Percentiles rank a stretch among this genome's conserved stretches.
phyloP scores from a whole-genome alignment of 2,888 invertebrate species.

The Stegophylla sp. region DNA sequence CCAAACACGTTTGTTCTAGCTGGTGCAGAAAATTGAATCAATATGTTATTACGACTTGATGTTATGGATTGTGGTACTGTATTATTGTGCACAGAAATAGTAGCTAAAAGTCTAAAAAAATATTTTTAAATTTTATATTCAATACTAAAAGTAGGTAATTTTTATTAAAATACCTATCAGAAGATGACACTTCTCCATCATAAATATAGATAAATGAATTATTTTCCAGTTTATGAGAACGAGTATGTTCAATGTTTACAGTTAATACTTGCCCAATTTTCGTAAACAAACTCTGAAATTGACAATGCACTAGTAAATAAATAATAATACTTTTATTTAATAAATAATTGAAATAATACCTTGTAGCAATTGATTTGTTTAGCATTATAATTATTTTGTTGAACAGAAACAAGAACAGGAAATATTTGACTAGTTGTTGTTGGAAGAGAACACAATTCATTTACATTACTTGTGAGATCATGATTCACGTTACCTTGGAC shows the following conservation, averaged over 20 bases:
- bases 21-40: slow-evolving; percentile 79
- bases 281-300: slow-evolving; percentile 74
- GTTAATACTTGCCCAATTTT: slow-evolving; percentile 82
- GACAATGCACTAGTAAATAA: background rate
- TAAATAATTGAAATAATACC: slow-evolving; percentile 63
- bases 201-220: slow-evolving; percentile 78
- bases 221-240: slow-evolving; percentile 77
- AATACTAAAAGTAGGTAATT: background rate
- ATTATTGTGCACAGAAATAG: slow-evolving; percentile 79
- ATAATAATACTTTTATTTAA: slow-evolving; percentile 23
- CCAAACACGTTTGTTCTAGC: slow-evolving; percentile 77
- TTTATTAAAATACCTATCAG: slow-evolving; percentile 59
- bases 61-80: slow-evolving; percentile 89
- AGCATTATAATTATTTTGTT: slow-evolving; percentile 78
- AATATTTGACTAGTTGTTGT: slow-evolving; percentile 79
- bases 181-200: slow-evolving; percentile 74
- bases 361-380: slow-evolving; percentile 78
- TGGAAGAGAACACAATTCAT: slow-evolving; percentile 85
- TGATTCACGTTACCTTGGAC: slow-evolving; percentile 81
- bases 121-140: slow-evolving; percentile 60
- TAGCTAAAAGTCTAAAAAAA: slow-evolving; percentile 72
- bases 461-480: slow-evolving; percentile 76
- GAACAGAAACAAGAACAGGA: slow-evolving; percentile 82
- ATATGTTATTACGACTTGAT: slow-evolving; percentile 80
- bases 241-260: slow-evolving; percentile 82